A percentile compares a stretch with the other conserved stretches of the same genome.
Evolutionary conservation across 1,140 invertebrate genomes (phyloP).

Genomic region (Centruroides sculpturatus): DNA sequence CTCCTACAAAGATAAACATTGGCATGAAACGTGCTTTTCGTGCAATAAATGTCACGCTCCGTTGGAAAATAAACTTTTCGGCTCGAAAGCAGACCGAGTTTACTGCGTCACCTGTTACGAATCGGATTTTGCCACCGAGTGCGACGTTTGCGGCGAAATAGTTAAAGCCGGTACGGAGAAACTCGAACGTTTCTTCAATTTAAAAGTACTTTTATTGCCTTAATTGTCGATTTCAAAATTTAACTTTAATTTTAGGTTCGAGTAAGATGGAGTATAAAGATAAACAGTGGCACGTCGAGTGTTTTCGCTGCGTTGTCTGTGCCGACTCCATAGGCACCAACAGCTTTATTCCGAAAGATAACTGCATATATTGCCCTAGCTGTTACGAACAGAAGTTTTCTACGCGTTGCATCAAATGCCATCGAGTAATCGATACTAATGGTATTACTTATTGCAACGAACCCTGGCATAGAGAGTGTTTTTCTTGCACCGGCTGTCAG

Average conservation of each 20-base stretch:
- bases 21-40: constrained; percentile 98
- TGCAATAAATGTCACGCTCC: constrained; percentile 95
- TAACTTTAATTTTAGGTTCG: constrained; percentile 50
- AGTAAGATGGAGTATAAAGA: constrained; percentile 99
- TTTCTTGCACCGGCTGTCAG: constrained; percentile 93
- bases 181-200: no score
- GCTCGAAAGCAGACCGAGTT: constrained; percentile 87
- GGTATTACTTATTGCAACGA: constrained; percentile 99
- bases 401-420: constrained; percentile 94
- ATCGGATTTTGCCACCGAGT: constrained; percentile 92
- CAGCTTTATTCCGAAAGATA: constrained; percentile 96
- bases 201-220: no score
- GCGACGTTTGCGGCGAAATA: constrained; percentile 95
- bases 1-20: constrained; percentile 99
- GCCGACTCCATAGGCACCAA: constrained; percentile 91
- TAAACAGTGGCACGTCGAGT: constrained; percentile 99
- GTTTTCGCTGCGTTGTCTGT: constrained; percentile 98
- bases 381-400: constrained; percentile 99
- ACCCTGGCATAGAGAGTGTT: constrained; percentile 84
- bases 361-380: constrained; percentile 95
- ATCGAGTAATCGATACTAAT: constrained; percentile 74
- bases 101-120: constrained; percentile 99
- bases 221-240: no score
- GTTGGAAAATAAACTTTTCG: constrained; percentile 94
- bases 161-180: constrained; percentile 75